A percentile compares a stretch with the other conserved stretches of the same genome.
phyloP scores from a whole-genome alignment of 2,888 invertebrate species.

The Epiblema foenella region DNA sequence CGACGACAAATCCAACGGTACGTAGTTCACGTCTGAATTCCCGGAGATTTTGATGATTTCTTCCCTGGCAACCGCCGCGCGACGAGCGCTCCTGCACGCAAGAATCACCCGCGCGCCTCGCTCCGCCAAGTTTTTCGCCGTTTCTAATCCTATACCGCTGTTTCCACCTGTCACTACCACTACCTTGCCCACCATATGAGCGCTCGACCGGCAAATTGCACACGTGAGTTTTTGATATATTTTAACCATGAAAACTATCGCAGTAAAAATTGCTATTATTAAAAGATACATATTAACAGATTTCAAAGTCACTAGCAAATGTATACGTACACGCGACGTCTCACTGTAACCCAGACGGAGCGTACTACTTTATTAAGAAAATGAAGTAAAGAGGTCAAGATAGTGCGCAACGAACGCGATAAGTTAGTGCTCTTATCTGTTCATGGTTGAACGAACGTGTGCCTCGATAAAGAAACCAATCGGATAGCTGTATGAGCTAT shows the following conservation, averaged over 20 bases:
- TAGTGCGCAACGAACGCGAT: slow-evolving; percentile 35
- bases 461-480: slow-evolving; percentile 32
- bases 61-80: slow-evolving; percentile 69
- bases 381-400: slow-evolving; percentile 37
- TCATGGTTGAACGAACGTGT: slow-evolving; percentile 31
- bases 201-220: slow-evolving; percentile 74
- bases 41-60: slow-evolving; percentile 72
- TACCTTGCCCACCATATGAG: slow-evolving; percentile 80
- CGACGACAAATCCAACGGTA: slow-evolving; percentile 75
- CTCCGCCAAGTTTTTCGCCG: slow-evolving; percentile 80
- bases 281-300: slow-evolving; percentile 8
- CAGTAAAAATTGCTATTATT: slow-evolving; percentile 54
- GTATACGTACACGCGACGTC: slow-evolving; percentile 1
- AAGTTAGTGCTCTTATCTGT: slow-evolving; percentile 32
- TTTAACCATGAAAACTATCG: slow-evolving; percentile 61
- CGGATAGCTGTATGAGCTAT: slow-evolving; percentile 23
- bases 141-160: slow-evolving; percentile 82
- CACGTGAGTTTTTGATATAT: slow-evolving; percentile 76
- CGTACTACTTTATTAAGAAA: slow-evolving; percentile 28
- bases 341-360: slow-evolving; percentile 19
- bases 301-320: slow-evolving; percentile 9
- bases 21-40: slow-evolving; percentile 67
- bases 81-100: slow-evolving; percentile 77
- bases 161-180: slow-evolving; percentile 79
- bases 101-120: slow-evolving; percentile 82